Conservation (phyloP, 1,140 invertebrate species). For the Lordiphosa collinella region DNA sequence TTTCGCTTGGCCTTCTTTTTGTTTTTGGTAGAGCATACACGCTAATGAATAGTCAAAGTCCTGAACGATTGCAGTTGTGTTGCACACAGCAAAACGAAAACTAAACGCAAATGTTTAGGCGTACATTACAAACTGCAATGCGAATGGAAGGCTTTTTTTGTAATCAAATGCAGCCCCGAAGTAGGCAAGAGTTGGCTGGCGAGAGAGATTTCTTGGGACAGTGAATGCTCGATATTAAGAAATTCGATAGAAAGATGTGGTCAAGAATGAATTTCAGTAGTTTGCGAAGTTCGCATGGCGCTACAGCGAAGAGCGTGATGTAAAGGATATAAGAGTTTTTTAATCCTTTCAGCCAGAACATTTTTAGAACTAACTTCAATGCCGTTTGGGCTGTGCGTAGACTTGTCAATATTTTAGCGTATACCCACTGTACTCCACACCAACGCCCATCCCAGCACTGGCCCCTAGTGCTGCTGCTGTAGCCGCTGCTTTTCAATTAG, state of each 20-base stretch:
- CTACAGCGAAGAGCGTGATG: too few relatives aligned
- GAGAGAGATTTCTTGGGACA: constrained; percentile 49
- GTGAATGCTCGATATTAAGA: constrained; percentile 9
- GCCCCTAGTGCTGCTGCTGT: constrained; percentile 29
- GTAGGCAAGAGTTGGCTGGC: constrained; percentile 58
- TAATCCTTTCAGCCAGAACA: too few relatives aligned
- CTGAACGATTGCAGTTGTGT: constrained; percentile 18
- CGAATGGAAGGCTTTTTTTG: constrained; percentile 44
- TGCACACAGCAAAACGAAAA: constrained; percentile 53
- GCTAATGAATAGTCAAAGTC: constrained; percentile 76
- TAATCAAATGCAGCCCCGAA: constrained; percentile 71
- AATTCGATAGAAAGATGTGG: too few relatives aligned
- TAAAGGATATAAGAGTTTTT: too few relatives aligned
- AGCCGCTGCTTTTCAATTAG: constrained; percentile 73
- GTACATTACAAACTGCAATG: constrained; percentile 52
- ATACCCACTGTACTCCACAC: constrained; percentile 28
- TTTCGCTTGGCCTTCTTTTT: neutral
- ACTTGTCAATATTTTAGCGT: too few relatives aligned
- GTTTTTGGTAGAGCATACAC: neutral
- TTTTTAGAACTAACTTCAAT: too few relatives aligned
- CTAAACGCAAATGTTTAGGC: constrained; percentile 71
- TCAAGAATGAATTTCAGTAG: too few relatives aligned
- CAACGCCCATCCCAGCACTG: neutral
- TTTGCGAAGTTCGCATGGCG: too few relatives aligned
- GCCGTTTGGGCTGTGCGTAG: too few relatives aligned